These are phyloP conservation scores for Mus caroli DNA, from an alignment of 2,797 vertebrate genomes.

Conservation along the genomic window DNA sequence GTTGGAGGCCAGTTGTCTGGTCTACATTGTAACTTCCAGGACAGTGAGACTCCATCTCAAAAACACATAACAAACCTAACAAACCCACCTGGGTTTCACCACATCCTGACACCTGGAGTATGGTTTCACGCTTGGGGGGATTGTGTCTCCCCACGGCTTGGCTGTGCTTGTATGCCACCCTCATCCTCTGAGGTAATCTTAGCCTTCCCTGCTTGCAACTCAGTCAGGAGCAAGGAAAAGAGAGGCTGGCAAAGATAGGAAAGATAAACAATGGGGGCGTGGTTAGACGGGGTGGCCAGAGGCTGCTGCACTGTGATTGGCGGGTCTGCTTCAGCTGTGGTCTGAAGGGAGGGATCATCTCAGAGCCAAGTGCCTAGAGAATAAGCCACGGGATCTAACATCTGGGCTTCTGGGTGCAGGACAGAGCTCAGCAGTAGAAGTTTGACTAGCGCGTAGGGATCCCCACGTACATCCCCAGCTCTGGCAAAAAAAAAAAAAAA, in stretches of 20 bases:
- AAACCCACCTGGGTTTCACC: not conserved
- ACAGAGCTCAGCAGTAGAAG: not conserved
- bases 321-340: not conserved
- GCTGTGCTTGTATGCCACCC: not conserved
- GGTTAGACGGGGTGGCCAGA: not conserved
- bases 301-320: not conserved
- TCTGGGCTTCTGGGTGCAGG: not conserved
- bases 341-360: not conserved
- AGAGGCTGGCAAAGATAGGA: not conserved
- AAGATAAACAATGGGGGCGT: not conserved
- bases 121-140: not conserved
- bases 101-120: not conserved
- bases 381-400: not conserved
- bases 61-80: not conserved
- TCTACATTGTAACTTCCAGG: not conserved
- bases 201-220: too few species aligned
- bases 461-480: not conserved
- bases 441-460: not conserved
- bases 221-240: fast-evolving
- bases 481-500: not conserved
- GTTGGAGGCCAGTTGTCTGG: not conserved
- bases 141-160: not conserved
- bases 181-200: not conserved
- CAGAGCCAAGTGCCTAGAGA: not conserved
- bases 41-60: not conserved